Percentiles rank a stretch among this genome's conserved stretches.
phyloP scores from a whole-genome alignment of 2,797 vertebrate species.

The Clangula hyemalis region DNA sequence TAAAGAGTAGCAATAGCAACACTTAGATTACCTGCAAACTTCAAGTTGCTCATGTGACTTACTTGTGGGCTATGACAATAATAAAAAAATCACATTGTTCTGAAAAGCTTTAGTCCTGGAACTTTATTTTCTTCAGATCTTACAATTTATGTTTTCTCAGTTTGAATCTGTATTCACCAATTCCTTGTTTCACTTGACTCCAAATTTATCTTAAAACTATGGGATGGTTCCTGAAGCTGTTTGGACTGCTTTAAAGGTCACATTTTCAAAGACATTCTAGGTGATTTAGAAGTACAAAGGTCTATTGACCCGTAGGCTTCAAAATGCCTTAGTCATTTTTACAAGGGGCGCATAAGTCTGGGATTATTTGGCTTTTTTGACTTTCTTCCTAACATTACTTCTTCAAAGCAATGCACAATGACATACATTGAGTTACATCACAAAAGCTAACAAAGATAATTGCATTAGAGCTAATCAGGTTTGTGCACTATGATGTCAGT shows the following conservation, averaged over 20 bases:
- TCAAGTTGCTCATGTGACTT: neutral
- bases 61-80: neutral
- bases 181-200: neutral
- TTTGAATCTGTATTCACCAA: neutral
- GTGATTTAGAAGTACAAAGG: neutral
- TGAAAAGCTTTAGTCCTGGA: neutral
- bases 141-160: neutral
- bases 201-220: neutral
- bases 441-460: slow-evolving; percentile 12
- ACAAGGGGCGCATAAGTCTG: neutral
- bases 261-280: neutral
- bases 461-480: slow-evolving; percentile 14
- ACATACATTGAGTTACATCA: neutral
- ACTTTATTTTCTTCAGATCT: neutral
- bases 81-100: neutral
- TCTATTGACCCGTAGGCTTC: neutral
- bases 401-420: neutral
- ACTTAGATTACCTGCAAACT: neutral
- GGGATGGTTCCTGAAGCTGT: neutral
- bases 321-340: neutral
- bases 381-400: neutral
- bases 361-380: neutral
- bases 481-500: neutral
- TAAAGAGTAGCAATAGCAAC: neutral
- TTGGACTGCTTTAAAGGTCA: neutral